Conservation (phyloP, 1,140 invertebrate genomes). For the Camponotus pennsylvanicus region DNA sequence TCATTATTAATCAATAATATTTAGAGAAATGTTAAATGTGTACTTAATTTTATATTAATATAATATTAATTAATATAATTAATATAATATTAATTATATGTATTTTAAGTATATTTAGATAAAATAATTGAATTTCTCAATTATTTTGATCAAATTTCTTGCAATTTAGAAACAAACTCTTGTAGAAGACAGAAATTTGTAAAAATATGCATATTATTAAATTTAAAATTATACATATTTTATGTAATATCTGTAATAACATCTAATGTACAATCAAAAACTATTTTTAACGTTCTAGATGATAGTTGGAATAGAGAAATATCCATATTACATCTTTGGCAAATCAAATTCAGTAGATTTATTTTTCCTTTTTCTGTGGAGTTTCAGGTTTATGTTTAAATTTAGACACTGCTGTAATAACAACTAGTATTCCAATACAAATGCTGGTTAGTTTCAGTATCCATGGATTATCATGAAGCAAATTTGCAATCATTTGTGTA, state of each 20-base stretch:
- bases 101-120: background rate
- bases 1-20: background rate
- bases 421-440: constrained; percentile 87
- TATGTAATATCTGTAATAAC: constrained; percentile 8
- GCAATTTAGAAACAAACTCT: background rate
- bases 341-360: constrained; percentile 76
- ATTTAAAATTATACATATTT: constrained; percentile 19
- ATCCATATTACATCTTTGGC: constrained; percentile 57
- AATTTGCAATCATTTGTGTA: constrained; percentile 88
- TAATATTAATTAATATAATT: too few species aligned
- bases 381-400: constrained; percentile 84
- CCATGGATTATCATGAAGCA: constrained; percentile 89
- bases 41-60: background rate
- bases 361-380: constrained; percentile 87
- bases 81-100: too few species aligned
- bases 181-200: background rate
- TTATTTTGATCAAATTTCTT: constrained; percentile 10
- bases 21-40: background rate
- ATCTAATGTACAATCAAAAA: constrained; percentile 37
- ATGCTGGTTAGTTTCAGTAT: constrained; percentile 89
- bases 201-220: constrained; percentile 4
- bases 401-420: constrained; percentile 87
- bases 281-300: background rate
- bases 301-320: constrained; percentile 18
- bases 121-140: background rate